Percentiles rank a stretch among this genome's conserved stretches.
Evolutionary conservation across 2,888 invertebrate species (phyloP).

Genomic region (Meiosimyza platycephala): DNA sequence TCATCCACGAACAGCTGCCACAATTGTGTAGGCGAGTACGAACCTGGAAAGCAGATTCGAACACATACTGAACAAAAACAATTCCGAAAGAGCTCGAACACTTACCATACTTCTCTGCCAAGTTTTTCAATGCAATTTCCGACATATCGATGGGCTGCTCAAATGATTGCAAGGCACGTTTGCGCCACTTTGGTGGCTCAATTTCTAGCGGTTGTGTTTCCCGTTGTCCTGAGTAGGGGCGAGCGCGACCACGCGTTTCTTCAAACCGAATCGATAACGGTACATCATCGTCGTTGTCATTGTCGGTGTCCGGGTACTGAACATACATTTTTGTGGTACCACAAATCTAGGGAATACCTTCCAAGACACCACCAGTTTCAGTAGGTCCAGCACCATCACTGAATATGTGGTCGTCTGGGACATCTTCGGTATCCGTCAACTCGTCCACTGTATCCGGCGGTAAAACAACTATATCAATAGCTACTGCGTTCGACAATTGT

Average conservation of each 20-base stretch:
- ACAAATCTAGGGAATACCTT: too few species aligned
- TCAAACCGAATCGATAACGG: neutral
- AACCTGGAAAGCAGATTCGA: neutral
- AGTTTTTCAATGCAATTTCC: slow-evolving; percentile 6
- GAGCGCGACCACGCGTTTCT: neutral
- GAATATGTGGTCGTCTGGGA: slow-evolving; percentile 17
- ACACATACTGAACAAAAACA: slow-evolving; percentile 1
- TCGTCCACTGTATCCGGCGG: slow-evolving; percentile 1
- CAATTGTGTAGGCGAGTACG: neutral
- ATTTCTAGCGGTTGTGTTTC: neutral
- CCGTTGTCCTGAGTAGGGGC: neutral
- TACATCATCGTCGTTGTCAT: neutral
- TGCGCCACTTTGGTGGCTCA: neutral
- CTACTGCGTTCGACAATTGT: slow-evolving; percentile 17
- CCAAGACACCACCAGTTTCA: too few species aligned
- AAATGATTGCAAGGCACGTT: slow-evolving; percentile 2
- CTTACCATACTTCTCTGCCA: slow-evolving; percentile 15
- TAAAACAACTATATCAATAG: slow-evolving; percentile 10
- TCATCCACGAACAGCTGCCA: neutral
- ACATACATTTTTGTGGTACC: too few species aligned
- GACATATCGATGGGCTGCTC: slow-evolving; percentile 3
- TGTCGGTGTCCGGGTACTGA: neutral
- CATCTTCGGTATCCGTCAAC: slow-evolving; percentile 14
- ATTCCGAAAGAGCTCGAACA: neutral
- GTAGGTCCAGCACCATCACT: neutral